Conservation (phyloP, 2,113 vertebrate species). For the Rattus rattus region DNA sequence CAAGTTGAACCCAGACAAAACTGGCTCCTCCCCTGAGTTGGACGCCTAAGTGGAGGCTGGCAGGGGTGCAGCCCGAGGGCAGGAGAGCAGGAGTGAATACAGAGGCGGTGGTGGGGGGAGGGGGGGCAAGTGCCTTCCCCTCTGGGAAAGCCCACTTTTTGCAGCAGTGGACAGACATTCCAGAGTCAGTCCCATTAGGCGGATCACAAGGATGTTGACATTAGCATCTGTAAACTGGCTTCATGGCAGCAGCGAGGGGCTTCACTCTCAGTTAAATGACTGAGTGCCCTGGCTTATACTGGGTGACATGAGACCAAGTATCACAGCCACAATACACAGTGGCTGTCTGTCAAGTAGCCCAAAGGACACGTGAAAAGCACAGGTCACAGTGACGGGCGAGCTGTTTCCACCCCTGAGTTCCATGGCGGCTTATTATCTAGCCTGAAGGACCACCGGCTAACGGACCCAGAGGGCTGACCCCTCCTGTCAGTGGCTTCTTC, state of each 20-base stretch:
- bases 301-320: background rate
- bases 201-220: background rate
- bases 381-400: fast-evolving
- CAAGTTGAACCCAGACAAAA: background rate
- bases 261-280: background rate
- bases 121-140: too few relatives aligned
- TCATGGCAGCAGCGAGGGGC: background rate
- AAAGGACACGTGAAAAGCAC: background rate
- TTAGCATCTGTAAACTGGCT: background rate
- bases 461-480: background rate
- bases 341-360: background rate
- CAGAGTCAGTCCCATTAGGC: fast-evolving
- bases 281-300: too few relatives aligned
- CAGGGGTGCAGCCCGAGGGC: background rate
- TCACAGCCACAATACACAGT: background rate
- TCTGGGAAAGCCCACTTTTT: background rate
- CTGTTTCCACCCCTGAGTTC: background rate
- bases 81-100: background rate
- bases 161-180: fast-evolving
- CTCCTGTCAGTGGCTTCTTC: background rate
- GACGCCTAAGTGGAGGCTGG: background rate
- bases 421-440: background rate
- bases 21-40: background rate
- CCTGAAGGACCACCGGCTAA: background rate
- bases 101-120: too few relatives aligned